Percentiles rank a stretch among this genome's conserved stretches.
Conservation (phyloP, 1,140 invertebrate genomes). For the Papilio xuthus region DNA sequence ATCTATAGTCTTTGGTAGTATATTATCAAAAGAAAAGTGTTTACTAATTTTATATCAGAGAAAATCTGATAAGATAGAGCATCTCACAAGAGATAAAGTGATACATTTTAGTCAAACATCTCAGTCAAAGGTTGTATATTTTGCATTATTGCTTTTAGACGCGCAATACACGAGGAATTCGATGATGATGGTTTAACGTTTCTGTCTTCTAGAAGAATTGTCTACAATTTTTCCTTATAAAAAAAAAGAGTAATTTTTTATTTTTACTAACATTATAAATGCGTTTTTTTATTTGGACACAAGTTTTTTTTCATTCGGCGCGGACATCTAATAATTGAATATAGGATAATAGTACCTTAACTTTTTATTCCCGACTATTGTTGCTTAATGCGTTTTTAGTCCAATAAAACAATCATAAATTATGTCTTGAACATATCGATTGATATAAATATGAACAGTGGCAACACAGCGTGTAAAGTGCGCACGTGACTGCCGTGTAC, state of each 20-base stretch:
- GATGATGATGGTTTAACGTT: too few species aligned
- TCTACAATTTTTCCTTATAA: too few species aligned
- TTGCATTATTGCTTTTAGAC: too few species aligned
- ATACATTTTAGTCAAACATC: background rate
- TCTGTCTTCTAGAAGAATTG: too few species aligned
- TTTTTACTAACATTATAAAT: too few species aligned
- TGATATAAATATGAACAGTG: constrained; percentile 36
- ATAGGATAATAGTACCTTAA: too few species aligned
- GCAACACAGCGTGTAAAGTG: constrained; percentile 47
- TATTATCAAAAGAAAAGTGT: background rate
- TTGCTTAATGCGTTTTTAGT: constrained; percentile 1
- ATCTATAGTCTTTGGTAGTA: background rate
- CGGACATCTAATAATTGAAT: too few species aligned
- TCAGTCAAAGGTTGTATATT: too few species aligned
- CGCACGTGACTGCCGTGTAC: constrained; percentile 68
- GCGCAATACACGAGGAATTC: too few species aligned
- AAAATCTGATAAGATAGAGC: background rate
- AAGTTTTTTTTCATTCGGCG: too few species aligned
- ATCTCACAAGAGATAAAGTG: background rate
- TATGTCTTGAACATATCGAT: constrained; percentile 1
- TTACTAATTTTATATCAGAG: background rate
- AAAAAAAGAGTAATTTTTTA: too few species aligned
- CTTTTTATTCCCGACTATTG: background rate
- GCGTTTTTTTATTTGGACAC: too few species aligned
- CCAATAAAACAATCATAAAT: background rate